These are phyloP conservation scores for Corythornis cristatus DNA, from an alignment of 2,113 vertebrate species.

Conservation along the genomic window DNA sequence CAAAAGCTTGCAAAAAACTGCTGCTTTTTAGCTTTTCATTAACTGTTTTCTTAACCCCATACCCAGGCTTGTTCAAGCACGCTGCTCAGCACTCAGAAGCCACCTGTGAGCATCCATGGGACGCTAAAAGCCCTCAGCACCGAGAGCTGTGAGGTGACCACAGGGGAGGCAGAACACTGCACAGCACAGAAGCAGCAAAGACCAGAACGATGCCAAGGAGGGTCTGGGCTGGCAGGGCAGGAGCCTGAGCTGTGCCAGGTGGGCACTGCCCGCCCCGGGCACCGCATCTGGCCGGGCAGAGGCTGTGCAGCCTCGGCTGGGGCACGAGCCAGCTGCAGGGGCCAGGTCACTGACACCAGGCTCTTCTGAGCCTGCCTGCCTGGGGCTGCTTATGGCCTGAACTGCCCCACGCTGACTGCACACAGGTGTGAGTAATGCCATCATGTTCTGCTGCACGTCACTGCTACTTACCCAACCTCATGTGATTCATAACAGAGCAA, in stretches of 20 bases:
- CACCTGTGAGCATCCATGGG: neutral
- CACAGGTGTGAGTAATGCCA: neutral
- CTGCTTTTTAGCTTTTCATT: neutral
- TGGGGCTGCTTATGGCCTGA: neutral
- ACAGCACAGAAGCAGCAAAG: no score
- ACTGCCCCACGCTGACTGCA: neutral
- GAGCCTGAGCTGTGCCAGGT: no score
- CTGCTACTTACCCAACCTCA: slow-evolving; percentile 43
- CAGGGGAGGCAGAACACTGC: no score
- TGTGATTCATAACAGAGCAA: slow-evolving; percentile 24
- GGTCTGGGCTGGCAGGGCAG: no score
- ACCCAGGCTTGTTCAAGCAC: neutral
- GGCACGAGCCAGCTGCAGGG: no score
- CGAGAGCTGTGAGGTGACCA: no score
- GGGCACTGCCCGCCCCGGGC: no score
- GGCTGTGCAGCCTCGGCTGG: no score
- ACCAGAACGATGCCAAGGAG: no score
- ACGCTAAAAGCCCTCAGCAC: neutral
- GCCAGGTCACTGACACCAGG: neutral
- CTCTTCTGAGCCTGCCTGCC: neutral
- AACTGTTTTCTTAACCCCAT: neutral
- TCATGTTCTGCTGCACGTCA: slow-evolving; percentile 32
- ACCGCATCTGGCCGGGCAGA: no score
- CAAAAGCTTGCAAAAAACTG: neutral
- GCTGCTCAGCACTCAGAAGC: neutral